A percentile compares a stretch with the other conserved stretches of the same genome.
phyloP scores from a whole-genome alignment of 35 echinoderm and acorn worm genomes.

The Anneissia japonica region DNA sequence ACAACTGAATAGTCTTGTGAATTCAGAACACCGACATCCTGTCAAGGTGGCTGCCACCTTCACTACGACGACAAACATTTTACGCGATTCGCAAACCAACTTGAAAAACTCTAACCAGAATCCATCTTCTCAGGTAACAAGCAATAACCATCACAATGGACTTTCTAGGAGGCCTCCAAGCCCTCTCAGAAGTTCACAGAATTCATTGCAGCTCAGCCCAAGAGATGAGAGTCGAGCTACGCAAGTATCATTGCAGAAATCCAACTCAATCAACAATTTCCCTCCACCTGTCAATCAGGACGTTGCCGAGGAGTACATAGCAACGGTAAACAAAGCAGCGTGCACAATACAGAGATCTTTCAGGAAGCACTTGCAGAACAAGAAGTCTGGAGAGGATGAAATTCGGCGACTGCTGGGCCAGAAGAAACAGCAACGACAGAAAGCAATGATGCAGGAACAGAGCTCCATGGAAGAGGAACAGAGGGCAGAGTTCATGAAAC shows the following conservation, averaged over 20 bases:
- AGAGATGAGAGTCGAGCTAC: not conserved
- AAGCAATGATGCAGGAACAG: constrained; percentile 55
- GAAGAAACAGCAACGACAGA: constrained; percentile 66
- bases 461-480: constrained; percentile 28
- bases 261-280: not conserved
- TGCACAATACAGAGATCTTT: constrained; percentile 83
- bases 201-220: not conserved
- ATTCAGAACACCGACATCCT: not conserved
- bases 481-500: constrained; percentile 44
- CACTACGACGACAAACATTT: constrained; percentile 13
- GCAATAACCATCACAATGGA: not conserved
- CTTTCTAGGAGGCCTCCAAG: not conserved
- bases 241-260: not conserved
- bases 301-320: constrained; percentile 80
- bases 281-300: not conserved
- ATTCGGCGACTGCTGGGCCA: constrained; percentile 69
- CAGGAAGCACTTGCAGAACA: constrained; percentile 5
- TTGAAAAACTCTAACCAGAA: constrained; percentile 2
- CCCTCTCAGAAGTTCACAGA: not conserved
- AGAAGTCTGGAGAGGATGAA: constrained; percentile 71
- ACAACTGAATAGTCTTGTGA: constrained; percentile 4
- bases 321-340: constrained; percentile 70
- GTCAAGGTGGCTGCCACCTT: not conserved
- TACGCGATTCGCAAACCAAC: not conserved
- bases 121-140: not conserved